Evolutionary conservation across 1,140 invertebrate species (phyloP), one percentile per base, ranked within the genome.

Genomic region (Hestina assimilis): DNA sequence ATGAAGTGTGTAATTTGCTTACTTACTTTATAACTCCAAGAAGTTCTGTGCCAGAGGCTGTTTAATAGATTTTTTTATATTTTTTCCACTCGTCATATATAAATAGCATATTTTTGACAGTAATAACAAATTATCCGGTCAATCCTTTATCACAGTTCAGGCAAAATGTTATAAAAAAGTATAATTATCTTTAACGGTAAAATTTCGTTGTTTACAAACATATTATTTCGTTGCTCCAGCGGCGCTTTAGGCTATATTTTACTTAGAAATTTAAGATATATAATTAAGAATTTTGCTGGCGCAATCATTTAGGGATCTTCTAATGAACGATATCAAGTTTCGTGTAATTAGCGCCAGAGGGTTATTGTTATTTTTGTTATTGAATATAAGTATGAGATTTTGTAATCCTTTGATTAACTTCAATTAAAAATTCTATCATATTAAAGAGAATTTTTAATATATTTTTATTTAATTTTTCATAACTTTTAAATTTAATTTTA

Each of bases 191-290:
- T 63, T 81, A 85, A 87, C 82, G 78, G 84, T 87, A 78, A 72
- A 79, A 72, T 80, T 75, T 75, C 55, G 69, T 59, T 84, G 79
- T 87, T 86, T 87, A 87, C 74, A 86, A 87, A 87, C 84, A 87
- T 87, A 86, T 86, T 77, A 87, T 87, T 87, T 87, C 71, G 79
- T 75, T 83, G 80, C 69, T 72, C 58, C 69, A 54, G 50, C 68
- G 69, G 60, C 66, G 75, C 84, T 78, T 65, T 41, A 63, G 81
- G 84, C 82, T 59, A 83, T 79, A 84, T 77, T 86, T 86, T 86
- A 79, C 81, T 86, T 82, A 87, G 84, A 87, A 87, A 87, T 84
- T 84, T 76, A 86, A 87, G 84, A 86, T 75, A 85, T 87, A 86
- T 87, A 86, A 87, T 87, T 87, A 87, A 87, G 81, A 87, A 87